phyloP scores from a whole-genome alignment of 2,113 vertebrate genomes.

The Petrocephalus microphthalmus region DNA sequence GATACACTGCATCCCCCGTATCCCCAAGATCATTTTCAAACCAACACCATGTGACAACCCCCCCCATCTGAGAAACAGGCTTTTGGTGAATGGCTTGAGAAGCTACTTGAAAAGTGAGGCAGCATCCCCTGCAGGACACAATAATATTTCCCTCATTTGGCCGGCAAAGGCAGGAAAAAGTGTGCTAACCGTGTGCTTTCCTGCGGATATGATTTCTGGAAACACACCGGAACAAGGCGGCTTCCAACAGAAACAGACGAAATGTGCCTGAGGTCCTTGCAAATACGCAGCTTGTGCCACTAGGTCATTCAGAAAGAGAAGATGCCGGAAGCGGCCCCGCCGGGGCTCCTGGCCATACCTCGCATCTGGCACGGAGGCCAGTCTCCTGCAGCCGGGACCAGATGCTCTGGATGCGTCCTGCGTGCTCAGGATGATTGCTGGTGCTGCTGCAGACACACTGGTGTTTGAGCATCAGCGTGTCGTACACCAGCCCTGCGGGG shows the following conservation, averaged over 20 bases:
- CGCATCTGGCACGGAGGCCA: slow-evolving; percentile 81
- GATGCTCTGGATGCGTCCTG: slow-evolving; percentile 78
- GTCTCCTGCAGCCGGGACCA: slow-evolving; percentile 76
- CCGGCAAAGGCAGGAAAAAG: not conserved
- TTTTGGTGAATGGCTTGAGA: not conserved
- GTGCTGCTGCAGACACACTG: slow-evolving; percentile 91
- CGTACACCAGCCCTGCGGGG: slow-evolving; percentile 82
- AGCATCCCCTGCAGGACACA: slow-evolving; percentile 48
- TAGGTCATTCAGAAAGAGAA: not conserved
- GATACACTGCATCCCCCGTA: not conserved
- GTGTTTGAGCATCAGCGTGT: slow-evolving; percentile 95
- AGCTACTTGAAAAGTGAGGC: slow-evolving; percentile 18
- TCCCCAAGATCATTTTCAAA: not conserved
- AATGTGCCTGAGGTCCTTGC: not conserved
- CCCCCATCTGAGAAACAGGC: not conserved
- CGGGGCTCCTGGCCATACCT: slow-evolving; percentile 59
- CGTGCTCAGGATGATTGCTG: slow-evolving; percentile 88
- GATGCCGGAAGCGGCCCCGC: not conserved
- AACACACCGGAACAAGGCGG: not conserved
- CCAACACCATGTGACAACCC: not conserved
- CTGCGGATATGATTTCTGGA: not conserved
- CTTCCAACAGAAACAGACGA: not conserved
- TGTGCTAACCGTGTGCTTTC: not conserved
- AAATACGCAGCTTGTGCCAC: not conserved
- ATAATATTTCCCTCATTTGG: not conserved